Percentiles rank a stretch among this genome's conserved stretches.
phyloP scores from a whole-genome alignment of 1,140 invertebrate species.

The Zaprionus kolodkinae region DNA sequence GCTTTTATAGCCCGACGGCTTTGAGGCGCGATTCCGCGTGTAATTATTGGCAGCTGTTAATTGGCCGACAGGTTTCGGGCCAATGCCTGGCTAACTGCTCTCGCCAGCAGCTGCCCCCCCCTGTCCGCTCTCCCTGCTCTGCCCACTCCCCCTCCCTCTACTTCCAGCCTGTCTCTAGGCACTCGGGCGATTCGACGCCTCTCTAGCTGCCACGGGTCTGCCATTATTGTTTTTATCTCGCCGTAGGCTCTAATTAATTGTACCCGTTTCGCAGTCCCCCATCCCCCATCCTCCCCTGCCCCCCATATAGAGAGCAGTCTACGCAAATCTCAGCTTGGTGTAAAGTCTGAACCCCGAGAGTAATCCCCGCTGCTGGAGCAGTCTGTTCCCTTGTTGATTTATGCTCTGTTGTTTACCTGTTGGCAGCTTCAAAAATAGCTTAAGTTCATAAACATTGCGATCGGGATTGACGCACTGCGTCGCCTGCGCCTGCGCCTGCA shows the following conservation, averaged over 20 bases:
- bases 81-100: slow-evolving; percentile 24
- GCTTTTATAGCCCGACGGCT: slow-evolving; percentile 65
- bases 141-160: background rate
- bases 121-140: no score
- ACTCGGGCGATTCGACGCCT: background rate
- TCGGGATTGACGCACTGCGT: slow-evolving; percentile 56
- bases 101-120: background rate
- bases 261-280: slow-evolving; percentile 61
- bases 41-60: slow-evolving; percentile 78
- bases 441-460: slow-evolving; percentile 64
- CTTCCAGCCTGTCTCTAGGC: slow-evolving; percentile 49
- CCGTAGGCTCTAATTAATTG: slow-evolving; percentile 81
- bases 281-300: no score
- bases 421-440: slow-evolving; percentile 59
- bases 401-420: slow-evolving; percentile 29
- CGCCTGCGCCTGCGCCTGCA: slow-evolving; percentile 34
- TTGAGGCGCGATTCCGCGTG: slow-evolving; percentile 68
- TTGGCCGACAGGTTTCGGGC: slow-evolving; percentile 72
- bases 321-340: slow-evolving; percentile 70
- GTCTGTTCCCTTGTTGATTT: background rate
- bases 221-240: slow-evolving; percentile 64
- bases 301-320: slow-evolving; percentile 39
- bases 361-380: background rate
- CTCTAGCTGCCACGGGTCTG: background rate
- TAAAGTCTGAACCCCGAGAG: slow-evolving; percentile 17